phyloP scores from a whole-genome alignment of 23 tunicate genomes.

The Ascidia mentula region DNA sequence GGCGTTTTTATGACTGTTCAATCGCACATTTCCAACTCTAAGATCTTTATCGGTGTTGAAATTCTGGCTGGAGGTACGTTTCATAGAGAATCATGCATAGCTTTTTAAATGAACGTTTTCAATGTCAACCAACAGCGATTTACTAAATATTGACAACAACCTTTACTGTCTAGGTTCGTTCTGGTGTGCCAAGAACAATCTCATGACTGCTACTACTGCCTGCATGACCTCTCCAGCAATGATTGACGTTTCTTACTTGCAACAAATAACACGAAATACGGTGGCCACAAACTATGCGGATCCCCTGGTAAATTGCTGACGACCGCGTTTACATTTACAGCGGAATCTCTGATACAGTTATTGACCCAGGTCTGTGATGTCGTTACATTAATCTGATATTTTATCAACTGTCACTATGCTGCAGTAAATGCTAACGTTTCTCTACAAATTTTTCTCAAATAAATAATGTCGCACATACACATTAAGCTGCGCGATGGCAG shows the following conservation, averaged over 20 bases:
- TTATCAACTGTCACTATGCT: too few species aligned
- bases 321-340: conserved; percentile 58
- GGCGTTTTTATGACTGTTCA: conserved; percentile 92
- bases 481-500: too few species aligned
- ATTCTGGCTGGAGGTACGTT: conserved; percentile 82
- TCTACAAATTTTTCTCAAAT: too few species aligned
- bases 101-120: too few species aligned
- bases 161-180: too few species aligned
- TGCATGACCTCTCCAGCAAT: conserved; percentile 57
- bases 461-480: too few species aligned
- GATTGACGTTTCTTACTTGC: conserved; percentile 53
- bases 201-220: conserved; percentile 55
- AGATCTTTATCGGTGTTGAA: conserved; percentile 72
- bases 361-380: conserved; percentile 66
- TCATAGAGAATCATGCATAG: too few species aligned
- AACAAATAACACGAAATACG: conserved; percentile 22
- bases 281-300: conserved; percentile 14
- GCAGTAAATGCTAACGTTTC: too few species aligned
- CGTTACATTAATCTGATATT: too few species aligned
- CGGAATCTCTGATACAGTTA: conserved; percentile 55
- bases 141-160: too few species aligned
- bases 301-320: conserved; percentile 25
- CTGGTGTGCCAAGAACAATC: conserved; percentile 59
- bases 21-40: conserved; percentile 67
- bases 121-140: too few species aligned